phyloP scores from a whole-genome alignment of 2,888 invertebrate genomes.

The Lochmaea crataegi region DNA sequence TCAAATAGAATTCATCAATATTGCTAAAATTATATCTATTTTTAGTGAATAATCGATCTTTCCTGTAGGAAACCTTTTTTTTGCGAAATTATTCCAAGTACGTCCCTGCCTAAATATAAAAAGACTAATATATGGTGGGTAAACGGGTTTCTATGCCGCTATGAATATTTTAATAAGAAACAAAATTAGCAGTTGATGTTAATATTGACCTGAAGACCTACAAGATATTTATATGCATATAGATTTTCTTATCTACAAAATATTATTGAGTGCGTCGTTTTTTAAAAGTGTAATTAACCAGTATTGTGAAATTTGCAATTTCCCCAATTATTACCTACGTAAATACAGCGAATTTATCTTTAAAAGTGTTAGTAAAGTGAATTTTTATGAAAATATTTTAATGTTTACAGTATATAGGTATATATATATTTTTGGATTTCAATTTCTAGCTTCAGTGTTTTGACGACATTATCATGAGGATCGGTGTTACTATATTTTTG shows the following conservation, averaged over 20 bases:
- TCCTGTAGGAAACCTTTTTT: neutral
- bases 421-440: neutral
- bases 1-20: too few species aligned
- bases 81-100: neutral
- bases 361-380: neutral
- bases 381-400: neutral
- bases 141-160: slow-evolving; percentile 12
- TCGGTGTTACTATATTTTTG: neutral
- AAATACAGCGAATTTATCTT: neutral
- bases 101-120: slow-evolving; percentile 10
- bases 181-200: neutral
- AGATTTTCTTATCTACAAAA: neutral
- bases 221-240: neutral
- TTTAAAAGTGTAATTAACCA: neutral
- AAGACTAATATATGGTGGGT: neutral
- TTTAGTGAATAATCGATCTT: too few species aligned
- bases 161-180: neutral
- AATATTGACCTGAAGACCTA: slow-evolving; percentile 5
- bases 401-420: neutral
- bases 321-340: neutral
- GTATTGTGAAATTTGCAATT: too few species aligned
- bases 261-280: neutral
- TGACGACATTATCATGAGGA: neutral
- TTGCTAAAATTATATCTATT: too few species aligned
- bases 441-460: neutral